Conservation (phyloP, 2,113 vertebrate species). For the Leucoraja erinaceus region DNA sequence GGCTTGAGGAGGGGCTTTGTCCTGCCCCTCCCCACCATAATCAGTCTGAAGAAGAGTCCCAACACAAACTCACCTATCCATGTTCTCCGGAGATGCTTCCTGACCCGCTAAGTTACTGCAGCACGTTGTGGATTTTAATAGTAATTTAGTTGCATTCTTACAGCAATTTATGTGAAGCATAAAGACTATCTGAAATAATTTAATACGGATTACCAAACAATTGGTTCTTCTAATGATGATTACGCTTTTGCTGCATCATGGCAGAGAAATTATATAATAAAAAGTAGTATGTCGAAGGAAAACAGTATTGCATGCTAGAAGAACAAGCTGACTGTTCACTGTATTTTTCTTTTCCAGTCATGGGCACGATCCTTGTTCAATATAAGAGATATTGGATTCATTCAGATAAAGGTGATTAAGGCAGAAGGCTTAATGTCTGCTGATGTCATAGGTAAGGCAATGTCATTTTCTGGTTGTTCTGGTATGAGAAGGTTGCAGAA, state of each 20-base stretch:
- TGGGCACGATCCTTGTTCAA: slow-evolving; percentile 76
- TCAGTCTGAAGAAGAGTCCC: no score
- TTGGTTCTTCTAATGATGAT: not conserved
- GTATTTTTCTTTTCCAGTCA: slow-evolving; percentile 62
- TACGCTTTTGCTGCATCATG: no score
- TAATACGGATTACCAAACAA: not conserved
- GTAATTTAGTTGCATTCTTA: not conserved
- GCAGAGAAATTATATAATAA: no score
- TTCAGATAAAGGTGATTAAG: slow-evolving; percentile 94
- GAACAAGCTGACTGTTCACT: slow-evolving; percentile 15
- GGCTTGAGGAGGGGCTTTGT: no score
- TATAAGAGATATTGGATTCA: slow-evolving; percentile 88
- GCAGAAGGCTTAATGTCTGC: slow-evolving; percentile 96
- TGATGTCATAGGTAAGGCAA: slow-evolving; percentile 85
- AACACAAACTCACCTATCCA: no score
- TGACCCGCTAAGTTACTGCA: no score
- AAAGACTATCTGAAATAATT: slow-evolving; percentile 18
- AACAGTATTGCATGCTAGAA: slow-evolving; percentile 37
- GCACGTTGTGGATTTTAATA: not conserved
- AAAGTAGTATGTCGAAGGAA: no score
- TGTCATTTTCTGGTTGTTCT: slow-evolving; percentile 31
- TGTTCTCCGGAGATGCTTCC: no score
- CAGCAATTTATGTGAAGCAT: not conserved
- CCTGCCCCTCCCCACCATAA: no score
- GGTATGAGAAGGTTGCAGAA: not conserved